phyloP scores from a whole-genome alignment of 1,140 invertebrate genomes.

The Triops cancriformis region DNA sequence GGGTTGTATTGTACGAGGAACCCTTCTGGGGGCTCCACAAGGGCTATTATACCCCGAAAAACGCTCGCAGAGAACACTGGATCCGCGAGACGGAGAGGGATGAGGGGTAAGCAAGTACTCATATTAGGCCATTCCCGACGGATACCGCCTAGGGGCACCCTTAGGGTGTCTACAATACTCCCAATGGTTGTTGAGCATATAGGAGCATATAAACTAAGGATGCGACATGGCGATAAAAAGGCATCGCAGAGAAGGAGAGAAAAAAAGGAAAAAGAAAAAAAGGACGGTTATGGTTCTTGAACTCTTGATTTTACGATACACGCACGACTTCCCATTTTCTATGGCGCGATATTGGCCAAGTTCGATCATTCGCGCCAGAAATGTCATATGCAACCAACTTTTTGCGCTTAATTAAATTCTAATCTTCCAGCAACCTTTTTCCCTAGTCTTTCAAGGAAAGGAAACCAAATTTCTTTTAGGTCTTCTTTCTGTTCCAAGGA shows the following conservation, averaged over 20 bases:
- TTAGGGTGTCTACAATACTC: not conserved
- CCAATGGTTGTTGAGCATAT: not conserved
- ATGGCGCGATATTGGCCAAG: not conserved
- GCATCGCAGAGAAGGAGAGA: too few species aligned
- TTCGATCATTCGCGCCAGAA: not conserved
- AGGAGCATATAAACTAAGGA: not conserved
- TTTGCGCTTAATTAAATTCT: not conserved
- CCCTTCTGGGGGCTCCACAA: too few species aligned
- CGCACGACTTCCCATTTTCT: not conserved
- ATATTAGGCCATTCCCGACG: not conserved
- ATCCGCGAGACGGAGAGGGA: too few species aligned
- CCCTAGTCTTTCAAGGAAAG: not conserved
- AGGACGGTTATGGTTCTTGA: not conserved
- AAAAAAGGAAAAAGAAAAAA: not conserved
- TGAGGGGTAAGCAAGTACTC: too few species aligned
- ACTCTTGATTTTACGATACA: not conserved
- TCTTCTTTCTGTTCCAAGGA: not conserved
- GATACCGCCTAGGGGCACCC: not conserved
- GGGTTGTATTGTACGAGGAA: too few species aligned
- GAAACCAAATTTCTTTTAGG: not conserved
- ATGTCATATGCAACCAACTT: not conserved
- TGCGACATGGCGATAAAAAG: not conserved
- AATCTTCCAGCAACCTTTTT: not conserved
- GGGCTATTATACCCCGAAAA: too few species aligned
- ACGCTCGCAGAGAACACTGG: too few species aligned